A percentile compares a stretch with the other conserved stretches of the same genome.
phyloP scores from a whole-genome alignment of 2,888 invertebrate genomes.

The Ctenicera cuprea region DNA sequence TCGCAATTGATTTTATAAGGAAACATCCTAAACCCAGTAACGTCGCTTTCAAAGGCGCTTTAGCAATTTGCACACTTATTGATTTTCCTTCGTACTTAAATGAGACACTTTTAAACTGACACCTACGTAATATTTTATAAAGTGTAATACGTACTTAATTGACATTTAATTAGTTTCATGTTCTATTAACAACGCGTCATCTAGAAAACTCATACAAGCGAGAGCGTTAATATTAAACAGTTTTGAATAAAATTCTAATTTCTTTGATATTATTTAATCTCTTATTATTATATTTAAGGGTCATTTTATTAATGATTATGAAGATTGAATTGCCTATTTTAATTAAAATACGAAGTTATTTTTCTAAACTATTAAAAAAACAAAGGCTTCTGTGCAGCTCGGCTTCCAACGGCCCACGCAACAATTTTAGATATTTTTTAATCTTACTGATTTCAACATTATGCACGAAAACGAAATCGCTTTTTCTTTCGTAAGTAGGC shows the following conservation, averaged over 20 bases:
- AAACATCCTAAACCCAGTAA: not conserved
- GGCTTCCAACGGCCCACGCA: too few relatives aligned
- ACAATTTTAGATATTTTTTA: too few relatives aligned
- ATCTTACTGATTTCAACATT: too few relatives aligned
- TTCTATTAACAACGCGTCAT: conserved; percentile 13
- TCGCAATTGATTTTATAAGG: conserved; percentile 12
- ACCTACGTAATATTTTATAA: conserved; percentile 10
- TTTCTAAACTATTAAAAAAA: too few relatives aligned
- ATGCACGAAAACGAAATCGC: too few relatives aligned
- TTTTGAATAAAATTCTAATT: not conserved
- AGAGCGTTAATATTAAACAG: conserved; percentile 5
- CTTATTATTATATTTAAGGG: not conserved
- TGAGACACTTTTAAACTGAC: conserved; percentile 11
- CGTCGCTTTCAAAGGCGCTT: conserved; percentile 15
- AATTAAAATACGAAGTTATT: not conserved
- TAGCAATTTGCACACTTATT: conserved; percentile 16
- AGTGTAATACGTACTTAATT: conserved; percentile 12
- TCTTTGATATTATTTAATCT: conserved; percentile 4
- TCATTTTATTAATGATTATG: too few relatives aligned
- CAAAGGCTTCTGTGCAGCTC: too few relatives aligned
- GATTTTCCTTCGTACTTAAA: conserved; percentile 18
- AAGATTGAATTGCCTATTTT: not conserved
- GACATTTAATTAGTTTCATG: conserved; percentile 17
- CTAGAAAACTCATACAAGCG: conserved; percentile 2
- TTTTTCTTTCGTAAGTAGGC: too few relatives aligned